Conservation (phyloP, 2,113 vertebrate genomes). For the Corapipo altera region DNA sequence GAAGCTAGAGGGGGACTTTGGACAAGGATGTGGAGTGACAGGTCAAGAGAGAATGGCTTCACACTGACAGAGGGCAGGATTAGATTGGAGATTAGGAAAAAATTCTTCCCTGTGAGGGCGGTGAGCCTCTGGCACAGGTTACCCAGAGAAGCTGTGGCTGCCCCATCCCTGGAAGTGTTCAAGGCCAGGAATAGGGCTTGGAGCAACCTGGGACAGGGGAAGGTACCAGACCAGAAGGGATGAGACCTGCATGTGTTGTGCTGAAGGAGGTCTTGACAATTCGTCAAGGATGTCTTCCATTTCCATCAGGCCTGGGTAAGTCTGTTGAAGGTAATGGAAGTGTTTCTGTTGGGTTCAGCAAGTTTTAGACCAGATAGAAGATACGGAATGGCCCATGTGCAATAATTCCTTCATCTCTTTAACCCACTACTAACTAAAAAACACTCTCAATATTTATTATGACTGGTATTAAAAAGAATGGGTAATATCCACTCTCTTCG, state of each 20-base stretch:
- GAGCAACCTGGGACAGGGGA: not conserved
- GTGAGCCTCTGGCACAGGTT: fast-evolving
- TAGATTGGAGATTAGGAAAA: not conserved
- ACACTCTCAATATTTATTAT: not conserved
- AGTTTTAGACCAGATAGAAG: not conserved
- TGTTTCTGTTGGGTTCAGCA: not conserved
- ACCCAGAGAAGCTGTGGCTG: not conserved
- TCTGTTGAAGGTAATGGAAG: not conserved
- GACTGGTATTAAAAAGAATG: not conserved
- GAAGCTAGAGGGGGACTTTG: not conserved
- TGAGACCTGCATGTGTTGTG: fast-evolving
- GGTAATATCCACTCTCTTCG: not conserved
- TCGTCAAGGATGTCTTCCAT: not conserved
- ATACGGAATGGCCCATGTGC: fast-evolving
- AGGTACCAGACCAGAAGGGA: not conserved
- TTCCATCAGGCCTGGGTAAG: not conserved
- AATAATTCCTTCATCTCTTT: not conserved
- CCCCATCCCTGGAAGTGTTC: not conserved
- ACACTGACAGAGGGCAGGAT: not conserved
- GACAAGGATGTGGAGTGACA: not conserved
- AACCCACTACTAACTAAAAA: not conserved
- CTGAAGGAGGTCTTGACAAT: not conserved
- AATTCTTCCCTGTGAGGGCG: not conserved
- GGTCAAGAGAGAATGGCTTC: not conserved
- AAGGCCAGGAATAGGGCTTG: not conserved